Evolutionary conservation across 2,113 vertebrate genomes (phyloP), one percentile per base, ranked within the genome.

Genomic region (Microcebus ravelobensis): DNA sequence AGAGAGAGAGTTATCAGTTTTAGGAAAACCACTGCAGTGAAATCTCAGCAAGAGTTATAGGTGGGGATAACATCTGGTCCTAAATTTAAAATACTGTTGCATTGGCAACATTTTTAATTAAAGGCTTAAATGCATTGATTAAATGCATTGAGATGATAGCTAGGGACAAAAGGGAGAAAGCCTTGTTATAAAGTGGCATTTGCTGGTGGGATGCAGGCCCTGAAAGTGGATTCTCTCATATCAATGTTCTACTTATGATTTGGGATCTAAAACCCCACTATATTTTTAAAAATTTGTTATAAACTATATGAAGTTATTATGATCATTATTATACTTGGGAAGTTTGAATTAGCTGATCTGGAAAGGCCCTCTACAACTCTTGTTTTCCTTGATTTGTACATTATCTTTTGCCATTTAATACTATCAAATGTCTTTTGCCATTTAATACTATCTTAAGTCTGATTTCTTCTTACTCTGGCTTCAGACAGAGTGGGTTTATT

Each of bases 51-150:
- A 82, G 70, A 85, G 34, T 87, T 88, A 21, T n/a, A 63, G n/a
- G 31, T 45, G 25, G 63, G 39, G 34, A 23, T 85, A 90, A 92
- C 45, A 94, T 95, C 81, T 96, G 84, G 68, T 73, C 74, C 79
- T 92, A 83, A 88, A 94, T 63, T 23, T 67, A 73, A 86, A 97
- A 87, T 94, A 79, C 61, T n/a, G 34, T 83, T 86, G n/a, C 83
- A 94, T 94, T 45, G 36, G 74, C 50, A 89, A 89, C 96, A 82
- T 70, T 96, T 94, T 95, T 80, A 93, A 93, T 94, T 91, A 95
- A 96, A 63, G 70, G 67, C 45, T 91, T 86, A 74, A 85, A 11
- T 80, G 45, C 11, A 84, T 94, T 94, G 85, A 55, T 91, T 86
- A 74, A 85, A 11, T 80, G 45, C 9, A 84, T 94, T 94, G 85